Percentiles rank a stretch among this genome's conserved stretches.
phyloP scores from a whole-genome alignment of 2,113 vertebrate genomes.

The Chamaea fasciata region DNA sequence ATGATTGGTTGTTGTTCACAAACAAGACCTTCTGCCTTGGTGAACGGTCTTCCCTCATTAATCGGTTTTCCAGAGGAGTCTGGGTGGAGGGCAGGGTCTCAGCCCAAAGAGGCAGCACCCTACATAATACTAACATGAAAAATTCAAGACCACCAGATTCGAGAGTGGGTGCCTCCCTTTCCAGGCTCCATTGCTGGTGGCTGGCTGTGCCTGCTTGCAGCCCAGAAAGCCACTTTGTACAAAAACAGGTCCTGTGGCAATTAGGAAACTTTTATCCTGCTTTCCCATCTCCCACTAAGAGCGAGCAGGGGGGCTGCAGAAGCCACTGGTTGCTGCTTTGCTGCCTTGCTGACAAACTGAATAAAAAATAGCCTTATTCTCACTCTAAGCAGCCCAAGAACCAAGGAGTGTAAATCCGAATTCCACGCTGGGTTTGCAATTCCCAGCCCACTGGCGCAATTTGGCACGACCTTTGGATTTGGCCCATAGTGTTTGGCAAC shows the following conservation, averaged over 20 bases:
- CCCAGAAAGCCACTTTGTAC: not conserved
- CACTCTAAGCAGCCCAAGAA: not conserved
- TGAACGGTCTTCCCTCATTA: not conserved
- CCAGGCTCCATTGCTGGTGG: not conserved
- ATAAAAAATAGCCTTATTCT: not conserved
- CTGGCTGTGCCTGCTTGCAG: not conserved
- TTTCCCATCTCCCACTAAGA: not conserved
- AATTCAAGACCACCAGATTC: not conserved
- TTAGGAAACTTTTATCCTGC: not conserved
- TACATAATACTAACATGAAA: not conserved
- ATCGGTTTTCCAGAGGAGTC: not conserved
- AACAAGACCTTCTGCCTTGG: not conserved
- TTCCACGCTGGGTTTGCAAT: not conserved
- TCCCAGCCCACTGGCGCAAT: not conserved
- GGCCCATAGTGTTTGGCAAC: constrained; percentile 29
- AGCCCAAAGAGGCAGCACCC: not conserved
- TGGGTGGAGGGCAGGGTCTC: fast-evolving
- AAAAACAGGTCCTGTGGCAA: not conserved
- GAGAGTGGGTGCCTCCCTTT: not conserved
- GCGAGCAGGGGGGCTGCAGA: not conserved
- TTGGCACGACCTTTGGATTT: not conserved
- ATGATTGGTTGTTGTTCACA: not conserved
- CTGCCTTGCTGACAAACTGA: not conserved
- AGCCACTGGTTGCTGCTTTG: not conserved
- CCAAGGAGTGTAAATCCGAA: not conserved